Evolutionary conservation across 2,888 invertebrate genomes (phyloP).

Genomic region (Tortrix viridana): DNA sequence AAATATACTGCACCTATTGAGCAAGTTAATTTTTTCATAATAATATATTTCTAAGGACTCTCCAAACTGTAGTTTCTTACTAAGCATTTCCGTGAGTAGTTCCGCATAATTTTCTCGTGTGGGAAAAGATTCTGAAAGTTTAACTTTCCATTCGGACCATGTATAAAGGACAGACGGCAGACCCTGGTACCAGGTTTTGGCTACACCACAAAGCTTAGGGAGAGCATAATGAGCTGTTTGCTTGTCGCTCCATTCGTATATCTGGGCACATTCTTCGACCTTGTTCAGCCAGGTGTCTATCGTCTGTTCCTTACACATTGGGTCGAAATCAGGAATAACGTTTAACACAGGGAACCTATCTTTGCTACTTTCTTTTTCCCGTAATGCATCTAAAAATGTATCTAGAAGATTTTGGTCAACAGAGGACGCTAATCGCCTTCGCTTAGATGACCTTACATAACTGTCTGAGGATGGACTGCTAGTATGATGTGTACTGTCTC

Average conservation of each 20-base stretch:
- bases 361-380: background rate
- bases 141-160: background rate
- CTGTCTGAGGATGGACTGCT: background rate
- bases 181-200: background rate
- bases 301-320: background rate
- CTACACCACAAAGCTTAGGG: background rate
- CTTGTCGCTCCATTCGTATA: conserved; percentile 1
- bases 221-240: background rate
- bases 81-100: background rate
- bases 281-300: background rate
- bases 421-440: no score
- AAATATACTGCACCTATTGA: background rate
- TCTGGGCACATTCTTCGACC: background rate
- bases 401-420: background rate
- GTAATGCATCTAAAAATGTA: background rate
- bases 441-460: background rate
- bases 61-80: background rate
- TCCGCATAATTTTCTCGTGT: background rate
- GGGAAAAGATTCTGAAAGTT: background rate
- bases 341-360: background rate
- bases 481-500: background rate
- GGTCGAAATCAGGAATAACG: background rate
- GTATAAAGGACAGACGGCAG: background rate
- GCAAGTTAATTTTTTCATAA: background rate
- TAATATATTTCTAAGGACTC: background rate